These are phyloP conservation scores for Actias luna DNA, from an alignment of 2,888 invertebrate species.

Conservation along the genomic window DNA sequence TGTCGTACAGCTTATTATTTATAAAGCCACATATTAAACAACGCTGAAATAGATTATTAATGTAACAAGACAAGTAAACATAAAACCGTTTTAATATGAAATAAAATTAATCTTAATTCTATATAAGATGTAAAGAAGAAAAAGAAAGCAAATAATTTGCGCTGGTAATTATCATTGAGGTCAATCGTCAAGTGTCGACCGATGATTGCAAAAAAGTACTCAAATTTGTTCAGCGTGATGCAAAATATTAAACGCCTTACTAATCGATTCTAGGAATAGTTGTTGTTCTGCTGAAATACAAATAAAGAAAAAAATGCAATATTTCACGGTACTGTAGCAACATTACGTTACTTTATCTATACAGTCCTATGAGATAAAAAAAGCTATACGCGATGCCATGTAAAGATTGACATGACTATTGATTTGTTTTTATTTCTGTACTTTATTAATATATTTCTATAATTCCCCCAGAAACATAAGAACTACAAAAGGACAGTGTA, in stretches of 20 bases:
- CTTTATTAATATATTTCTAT: too few relatives aligned
- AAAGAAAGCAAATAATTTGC: neutral
- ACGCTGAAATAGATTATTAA: too few relatives aligned
- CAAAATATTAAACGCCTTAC: slow-evolving; percentile 7
- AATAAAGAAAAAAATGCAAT: slow-evolving; percentile 4
- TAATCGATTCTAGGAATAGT: slow-evolving; percentile 6
- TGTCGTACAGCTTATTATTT: too few relatives aligned
- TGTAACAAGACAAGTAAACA: too few relatives aligned
- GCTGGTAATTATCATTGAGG: neutral
- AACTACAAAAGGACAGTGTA: too few relatives aligned
- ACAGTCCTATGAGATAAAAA: neutral
- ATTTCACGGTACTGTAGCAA: neutral
- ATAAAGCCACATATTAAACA: too few relatives aligned
- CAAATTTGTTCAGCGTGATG: slow-evolving; percentile 7
- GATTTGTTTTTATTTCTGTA: too few relatives aligned
- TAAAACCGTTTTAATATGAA: neutral
- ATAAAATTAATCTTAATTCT: neutral
- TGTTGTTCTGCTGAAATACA: neutral
- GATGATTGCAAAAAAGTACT: slow-evolving; percentile 1
- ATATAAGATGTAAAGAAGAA: neutral
- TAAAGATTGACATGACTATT: too few relatives aligned
- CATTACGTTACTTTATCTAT: neutral
- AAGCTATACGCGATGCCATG: too few relatives aligned
- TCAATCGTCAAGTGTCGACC: neutral
- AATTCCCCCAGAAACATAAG: too few relatives aligned